Base-by-base conservation (phyloP, 2,888 invertebrate genomes). In the Tetranychus piercei region DNA sequence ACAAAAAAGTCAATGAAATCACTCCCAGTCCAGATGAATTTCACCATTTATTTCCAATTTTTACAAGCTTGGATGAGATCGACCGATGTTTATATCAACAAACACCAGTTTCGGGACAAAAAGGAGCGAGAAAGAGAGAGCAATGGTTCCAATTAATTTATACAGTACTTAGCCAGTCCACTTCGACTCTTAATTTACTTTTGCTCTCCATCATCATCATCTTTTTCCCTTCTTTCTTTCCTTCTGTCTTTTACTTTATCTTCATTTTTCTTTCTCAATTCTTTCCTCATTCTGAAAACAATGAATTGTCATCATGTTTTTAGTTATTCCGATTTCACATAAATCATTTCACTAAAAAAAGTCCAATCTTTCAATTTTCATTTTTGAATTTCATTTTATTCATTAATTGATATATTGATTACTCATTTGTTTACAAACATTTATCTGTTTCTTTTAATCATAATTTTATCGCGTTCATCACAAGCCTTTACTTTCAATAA, bases 141-240 rank as follows among this genome's bases (percentile, higher is more conserved):
- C 55, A 55, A 55, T 55, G 15, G 11, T 55, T 55, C 55, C 15
- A 55, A 55, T 55, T 55, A 15, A 55, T 55, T 15, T 15, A 55
- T 15, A 9, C 55, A 55, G 55, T 55, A 55, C 55, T 55, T 55
- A 55, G 55, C 55, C 55, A 55, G 55, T 55, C 55, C 55, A 55
- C 55, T 55, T 55, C 9, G 11, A 55, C 55, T 55, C 9, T 55
- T 55, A 9, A 55, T 55, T 55, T 55, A 15, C 15, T 55, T 55
- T 55, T 15, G 55, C 55, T 55, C 69, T 69, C 69, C 22, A n/a
- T 69, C 69, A 69, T 23, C 69, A 69, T 69, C 20, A 69, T 69
- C 69, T 20, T 69, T 22, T 23, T 69, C 69, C 6, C 22, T 22
- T 69, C 20, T n/a, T 11, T 69, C 20, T 66, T 20, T 11, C n/a